These are phyloP conservation scores for Cheirogaleus major DNA, from an alignment of 2,797 vertebrate genomes.

Conservation along the genomic window DNA sequence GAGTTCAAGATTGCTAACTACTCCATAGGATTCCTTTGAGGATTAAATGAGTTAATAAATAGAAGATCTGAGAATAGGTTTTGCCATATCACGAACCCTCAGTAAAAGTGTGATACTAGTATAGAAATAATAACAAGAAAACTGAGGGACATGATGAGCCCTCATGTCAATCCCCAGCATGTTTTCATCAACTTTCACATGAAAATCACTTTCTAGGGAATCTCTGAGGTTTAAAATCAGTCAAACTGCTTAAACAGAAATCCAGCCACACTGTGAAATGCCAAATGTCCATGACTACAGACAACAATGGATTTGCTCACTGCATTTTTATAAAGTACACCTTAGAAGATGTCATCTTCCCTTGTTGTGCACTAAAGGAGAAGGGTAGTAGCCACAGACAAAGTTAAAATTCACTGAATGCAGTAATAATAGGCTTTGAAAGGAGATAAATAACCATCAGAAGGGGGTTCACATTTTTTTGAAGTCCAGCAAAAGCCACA, in stretches of 20 bases:
- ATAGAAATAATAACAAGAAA: background rate
- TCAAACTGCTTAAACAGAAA: background rate
- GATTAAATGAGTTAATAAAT: background rate
- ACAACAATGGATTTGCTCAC: background rate
- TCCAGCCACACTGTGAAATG: background rate
- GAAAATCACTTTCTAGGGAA: background rate
- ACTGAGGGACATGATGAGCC: background rate
- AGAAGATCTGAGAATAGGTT: background rate
- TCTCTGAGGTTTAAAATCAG: background rate
- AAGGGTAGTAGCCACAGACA: background rate
- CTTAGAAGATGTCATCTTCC: rapidly evolving
- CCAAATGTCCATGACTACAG: background rate
- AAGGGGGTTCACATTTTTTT: background rate
- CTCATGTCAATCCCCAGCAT: background rate
- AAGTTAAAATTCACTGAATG: background rate
- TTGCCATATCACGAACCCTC: background rate
- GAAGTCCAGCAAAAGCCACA: background rate
- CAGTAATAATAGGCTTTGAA: background rate
- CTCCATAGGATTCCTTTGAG: background rate
- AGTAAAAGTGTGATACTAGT: background rate
- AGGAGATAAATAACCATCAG: background rate
- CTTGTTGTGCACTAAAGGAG: background rate
- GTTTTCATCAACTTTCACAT: background rate
- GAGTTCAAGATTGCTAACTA: background rate
- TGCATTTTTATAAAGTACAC: background rate